Evolutionary conservation across 92 coral and sea anemone genomes (phyloP), one percentile per base, ranked within the genome.

Genomic region (Phenganax subtilis): DNA sequence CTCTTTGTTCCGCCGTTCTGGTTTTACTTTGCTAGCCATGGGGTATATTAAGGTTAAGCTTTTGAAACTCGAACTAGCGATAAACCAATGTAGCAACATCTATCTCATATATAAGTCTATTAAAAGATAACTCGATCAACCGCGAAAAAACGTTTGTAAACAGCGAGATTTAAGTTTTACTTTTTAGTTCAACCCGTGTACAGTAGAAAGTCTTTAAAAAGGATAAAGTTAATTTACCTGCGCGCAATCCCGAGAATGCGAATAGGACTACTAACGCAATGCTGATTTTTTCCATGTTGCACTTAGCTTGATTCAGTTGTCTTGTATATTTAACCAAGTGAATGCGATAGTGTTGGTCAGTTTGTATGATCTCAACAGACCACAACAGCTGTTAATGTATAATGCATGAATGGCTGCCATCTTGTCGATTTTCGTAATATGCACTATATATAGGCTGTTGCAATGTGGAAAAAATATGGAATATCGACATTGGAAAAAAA

Each of bases 341-440:
- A 64, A 68, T 68, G 66, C 31, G 27, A 65, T 72, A 7, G 61
- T 75, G 80, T 14, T n/a, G 63, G 51, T 65, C 80, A 75, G 80
- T 55, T 75, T 75, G 67, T 75, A 75, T 75, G 37, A 59, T 30
- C 17, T 15, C 47, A 1, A 44, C 8, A 11, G 7, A 75, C 80
- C 80, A 17, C 80, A 75, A 27, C 53, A 75, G 55, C 73, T 68
- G 53, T 68, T 9, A 68, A 68, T 30, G 12, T 30, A 30, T 68
- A 10, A 68, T 30, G 17, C 10, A 68, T 30, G 73, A 37, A 37
- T 37, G 73, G 16, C 73, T 29, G 73, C 73, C 53, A 68, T 68
- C 73, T 53, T 68, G 73, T 28, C 73, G 73, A 30, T 68, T 30
- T 66, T 8, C 54, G 31, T 68, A 53, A 68, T 68, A 68, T 68